Evolutionary conservation across 2,888 invertebrate species (phyloP).

Genomic region (Embidobia sp.): DNA sequence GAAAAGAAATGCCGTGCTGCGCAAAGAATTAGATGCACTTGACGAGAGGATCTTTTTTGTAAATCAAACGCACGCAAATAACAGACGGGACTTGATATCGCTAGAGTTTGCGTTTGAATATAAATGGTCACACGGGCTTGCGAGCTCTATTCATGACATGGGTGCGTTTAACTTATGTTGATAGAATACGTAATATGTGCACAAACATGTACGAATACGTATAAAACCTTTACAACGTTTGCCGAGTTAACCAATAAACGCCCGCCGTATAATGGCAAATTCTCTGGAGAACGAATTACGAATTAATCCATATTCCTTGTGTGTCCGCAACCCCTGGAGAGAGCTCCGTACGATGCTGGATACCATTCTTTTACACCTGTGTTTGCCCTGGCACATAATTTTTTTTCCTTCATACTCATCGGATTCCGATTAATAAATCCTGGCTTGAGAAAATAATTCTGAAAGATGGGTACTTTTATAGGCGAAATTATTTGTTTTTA

Average conservation of each 20-base stretch:
- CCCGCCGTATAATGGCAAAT: slow-evolving; percentile 61
- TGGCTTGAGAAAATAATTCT: too few relatives aligned
- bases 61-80: slow-evolving; percentile 32
- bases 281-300: slow-evolving; percentile 48
- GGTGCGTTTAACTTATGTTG: slow-evolving; percentile 49
- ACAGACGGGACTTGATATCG: slow-evolving; percentile 20
- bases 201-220: slow-evolving; percentile 49
- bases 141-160: slow-evolving; percentile 47
- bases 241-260: slow-evolving; percentile 59
- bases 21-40: too few relatives aligned
- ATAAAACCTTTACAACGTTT: slow-evolving; percentile 33
- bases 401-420: too few relatives aligned
- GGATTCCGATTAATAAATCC: too few relatives aligned
- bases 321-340: slow-evolving; percentile 38
- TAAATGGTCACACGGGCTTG: slow-evolving; percentile 35
- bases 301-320: slow-evolving; percentile 60
- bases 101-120: slow-evolving; percentile 39
- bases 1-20: too few relatives aligned
- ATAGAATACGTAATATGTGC: slow-evolving; percentile 54
- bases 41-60: too few relatives aligned
- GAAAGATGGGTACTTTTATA: too few relatives aligned
- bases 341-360: slow-evolving; percentile 28
- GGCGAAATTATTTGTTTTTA: too few relatives aligned
- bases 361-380: slow-evolving; percentile 32
- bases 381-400: too few relatives aligned